phyloP scores from a whole-genome alignment of 2,113 vertebrate genomes.

The Bettongia penicillata region DNA sequence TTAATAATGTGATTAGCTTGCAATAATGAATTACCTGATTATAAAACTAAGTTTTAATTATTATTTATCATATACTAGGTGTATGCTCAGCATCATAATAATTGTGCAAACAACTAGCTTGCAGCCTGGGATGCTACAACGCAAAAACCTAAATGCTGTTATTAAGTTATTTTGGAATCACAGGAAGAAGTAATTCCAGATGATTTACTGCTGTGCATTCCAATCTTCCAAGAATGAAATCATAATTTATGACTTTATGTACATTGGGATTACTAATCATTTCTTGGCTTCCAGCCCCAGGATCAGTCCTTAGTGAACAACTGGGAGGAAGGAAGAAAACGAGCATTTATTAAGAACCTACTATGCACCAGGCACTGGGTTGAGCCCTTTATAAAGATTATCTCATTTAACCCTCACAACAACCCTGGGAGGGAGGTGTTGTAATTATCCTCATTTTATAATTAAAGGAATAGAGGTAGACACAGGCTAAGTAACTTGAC shows the following conservation, averaged over 20 bases:
- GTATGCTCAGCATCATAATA: constrained; percentile 17
- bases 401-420: background rate
- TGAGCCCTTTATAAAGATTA: background rate
- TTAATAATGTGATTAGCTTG: constrained; percentile 56
- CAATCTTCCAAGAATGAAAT: background rate
- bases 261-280: background rate
- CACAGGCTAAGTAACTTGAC: background rate
- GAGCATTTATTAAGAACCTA: background rate
- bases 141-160: constrained; percentile 25
- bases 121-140: constrained; percentile 45
- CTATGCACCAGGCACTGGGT: background rate
- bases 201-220: background rate
- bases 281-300: background rate
- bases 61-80: constrained; percentile 35
- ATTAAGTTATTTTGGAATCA: constrained; percentile 35
- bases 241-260: background rate
- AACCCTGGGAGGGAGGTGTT: background rate
- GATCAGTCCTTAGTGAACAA: background rate
- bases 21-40: constrained; percentile 48
- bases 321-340: background rate
- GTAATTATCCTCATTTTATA: background rate
- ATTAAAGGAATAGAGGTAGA: background rate
- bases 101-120: constrained; percentile 40
- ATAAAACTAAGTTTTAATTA: constrained; percentile 54
- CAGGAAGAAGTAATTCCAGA: constrained; percentile 29